A percentile compares a stretch with the other conserved stretches of the same genome.
These are phyloP conservation scores for Apantesis nais DNA, from an alignment of 2,888 invertebrate genomes.

Conservation along the genomic window DNA sequence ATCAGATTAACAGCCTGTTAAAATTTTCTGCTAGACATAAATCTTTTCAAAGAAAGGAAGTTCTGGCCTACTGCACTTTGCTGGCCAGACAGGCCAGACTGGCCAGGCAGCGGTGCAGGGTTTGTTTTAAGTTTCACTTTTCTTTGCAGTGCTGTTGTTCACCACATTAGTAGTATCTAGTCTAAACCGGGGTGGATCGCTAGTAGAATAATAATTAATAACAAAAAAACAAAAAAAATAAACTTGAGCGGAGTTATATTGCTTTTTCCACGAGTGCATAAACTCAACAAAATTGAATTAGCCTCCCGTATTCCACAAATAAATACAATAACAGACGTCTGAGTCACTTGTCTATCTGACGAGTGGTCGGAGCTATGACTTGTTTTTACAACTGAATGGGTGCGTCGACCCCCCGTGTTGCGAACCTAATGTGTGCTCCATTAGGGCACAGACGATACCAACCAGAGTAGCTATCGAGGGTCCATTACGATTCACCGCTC, in stretches of 20 bases:
- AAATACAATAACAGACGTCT: conserved; percentile 24
- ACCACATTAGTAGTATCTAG: too few species aligned
- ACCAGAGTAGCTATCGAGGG: conserved; percentile 34
- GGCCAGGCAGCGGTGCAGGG: too few species aligned
- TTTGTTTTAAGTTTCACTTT: too few species aligned
- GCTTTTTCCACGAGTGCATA: not conserved
- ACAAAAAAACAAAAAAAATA: not conserved
- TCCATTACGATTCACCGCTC: conserved; percentile 22
- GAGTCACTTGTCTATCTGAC: conserved; percentile 19
- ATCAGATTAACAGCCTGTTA: too few species aligned
- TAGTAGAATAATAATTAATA: too few species aligned
- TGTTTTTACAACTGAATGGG: conserved; percentile 45
- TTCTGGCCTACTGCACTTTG: too few species aligned
- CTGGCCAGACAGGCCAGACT: too few species aligned
- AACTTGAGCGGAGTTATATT: not conserved
- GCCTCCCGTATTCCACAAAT: conserved; percentile 13
- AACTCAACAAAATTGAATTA: conserved; percentile 8
- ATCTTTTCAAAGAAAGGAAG: too few species aligned
- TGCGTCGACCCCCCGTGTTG: conserved; percentile 34
- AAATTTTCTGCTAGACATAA: too few species aligned
- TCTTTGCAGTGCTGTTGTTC: too few species aligned
- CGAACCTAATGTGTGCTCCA: conserved; percentile 22
- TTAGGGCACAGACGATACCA: conserved; percentile 34
- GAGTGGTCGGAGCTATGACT: conserved; percentile 24
- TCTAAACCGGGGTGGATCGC: too few species aligned